Evolutionary conservation across 2,888 invertebrate genomes (phyloP), one percentile per base, ranked within the genome.

Genomic region (Parnassius orleans): DNA sequence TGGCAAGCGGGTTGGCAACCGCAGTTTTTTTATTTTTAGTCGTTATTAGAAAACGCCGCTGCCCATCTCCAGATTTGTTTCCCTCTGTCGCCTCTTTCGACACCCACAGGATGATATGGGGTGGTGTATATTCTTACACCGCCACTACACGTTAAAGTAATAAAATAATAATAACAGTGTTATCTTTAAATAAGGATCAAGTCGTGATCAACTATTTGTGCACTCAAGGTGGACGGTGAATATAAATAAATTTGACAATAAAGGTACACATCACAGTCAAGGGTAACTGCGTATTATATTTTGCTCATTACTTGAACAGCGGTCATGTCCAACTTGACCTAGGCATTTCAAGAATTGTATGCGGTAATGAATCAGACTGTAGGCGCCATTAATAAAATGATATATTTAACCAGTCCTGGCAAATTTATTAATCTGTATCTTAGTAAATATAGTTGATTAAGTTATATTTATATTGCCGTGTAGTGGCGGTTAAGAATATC

Each of bases 131-230:
- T 19, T 19, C 19, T 19, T 19, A 19, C 19, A 19, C 2, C 19
- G 19, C 47, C 56, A 57, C 19, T 61, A 47, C n/a, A 59, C 46
- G 14, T 33, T 46, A n/a, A 52, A 63, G n/a, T 19, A 19, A 19
- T 19, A 19, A 19, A 19, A 0, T 19, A 19, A 2, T 15, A 15
- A 15, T 41, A 24, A 24, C 48, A 9, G 41, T 24, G 41, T 57
- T 62, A 57, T 58, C 58, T 53, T 54, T 58, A 9, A 53, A 65
- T 57, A 56, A 78, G 78, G 73, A 68, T 69, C 67, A 68, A 73
- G 71, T 87, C 88, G 89, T 89, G 88, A 88, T 84, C 75, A 68
- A 68, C 79, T 75, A 81, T 86, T 84, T 80, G 71, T 71, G 69
- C 54, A 64, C 70, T 79, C 83, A 83, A 84, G 84, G 84, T 80